Evolutionary conservation across 2,888 invertebrate genomes (phyloP).

Genomic region (Limnephilus marmoratus): DNA sequence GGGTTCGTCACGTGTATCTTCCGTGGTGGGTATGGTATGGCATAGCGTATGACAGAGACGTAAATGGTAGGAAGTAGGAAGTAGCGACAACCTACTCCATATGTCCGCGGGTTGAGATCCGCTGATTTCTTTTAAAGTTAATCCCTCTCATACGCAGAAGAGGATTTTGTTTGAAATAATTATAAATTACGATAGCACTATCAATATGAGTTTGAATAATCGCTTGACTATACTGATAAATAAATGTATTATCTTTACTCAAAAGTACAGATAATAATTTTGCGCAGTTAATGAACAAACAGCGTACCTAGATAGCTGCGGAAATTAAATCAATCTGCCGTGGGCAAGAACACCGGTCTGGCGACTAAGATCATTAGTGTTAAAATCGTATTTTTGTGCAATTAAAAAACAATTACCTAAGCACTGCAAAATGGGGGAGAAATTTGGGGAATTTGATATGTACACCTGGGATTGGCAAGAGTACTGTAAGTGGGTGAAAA

Average conservation of each 20-base stretch:
- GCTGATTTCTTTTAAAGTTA: too few relatives aligned
- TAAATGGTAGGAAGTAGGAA: too few relatives aligned
- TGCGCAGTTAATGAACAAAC: not conserved
- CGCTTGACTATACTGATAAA: not conserved
- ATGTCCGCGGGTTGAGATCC: too few relatives aligned
- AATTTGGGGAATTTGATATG: not conserved
- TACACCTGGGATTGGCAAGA: not conserved
- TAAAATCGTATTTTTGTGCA: not conserved
- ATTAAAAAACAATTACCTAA: not conserved
- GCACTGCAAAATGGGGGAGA: not conserved
- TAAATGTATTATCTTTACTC: not conserved
- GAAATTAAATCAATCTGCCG: not conserved
- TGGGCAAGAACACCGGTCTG: not conserved
- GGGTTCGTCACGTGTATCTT: too few relatives aligned
- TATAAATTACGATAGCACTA: not conserved
- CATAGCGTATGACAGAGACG: too few relatives aligned
- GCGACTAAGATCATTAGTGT: too few relatives aligned
- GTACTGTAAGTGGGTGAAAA: not conserved
- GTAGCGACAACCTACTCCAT: too few relatives aligned
- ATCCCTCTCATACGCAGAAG: too few relatives aligned
- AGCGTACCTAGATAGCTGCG: too few relatives aligned
- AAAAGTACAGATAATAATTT: not conserved
- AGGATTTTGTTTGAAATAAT: too few relatives aligned
- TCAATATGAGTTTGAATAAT: not conserved
- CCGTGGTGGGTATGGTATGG: too few relatives aligned